Evolutionary conservation across 2,113 vertebrate genomes (phyloP).

Genomic region (Okapia johnstoni): DNA sequence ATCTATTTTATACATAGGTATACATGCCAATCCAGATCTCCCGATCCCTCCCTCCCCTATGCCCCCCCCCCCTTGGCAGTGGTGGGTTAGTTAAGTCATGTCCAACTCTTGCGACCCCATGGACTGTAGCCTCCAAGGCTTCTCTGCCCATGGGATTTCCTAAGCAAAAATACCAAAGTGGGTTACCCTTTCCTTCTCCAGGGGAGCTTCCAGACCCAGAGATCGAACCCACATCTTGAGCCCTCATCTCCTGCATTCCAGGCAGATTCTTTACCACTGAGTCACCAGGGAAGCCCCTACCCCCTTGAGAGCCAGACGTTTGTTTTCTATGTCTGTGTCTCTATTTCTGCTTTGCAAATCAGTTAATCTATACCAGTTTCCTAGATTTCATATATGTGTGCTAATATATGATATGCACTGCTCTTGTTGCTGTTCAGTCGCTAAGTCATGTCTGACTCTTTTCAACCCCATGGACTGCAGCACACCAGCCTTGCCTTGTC

Average conservation of each 20-base stretch:
- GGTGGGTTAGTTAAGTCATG: neutral
- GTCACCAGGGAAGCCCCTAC: neutral
- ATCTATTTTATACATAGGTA: neutral
- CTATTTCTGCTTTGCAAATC: neutral
- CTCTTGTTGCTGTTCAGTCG: neutral
- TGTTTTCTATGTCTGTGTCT: neutral
- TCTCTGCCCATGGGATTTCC: neutral
- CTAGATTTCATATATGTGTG: neutral
- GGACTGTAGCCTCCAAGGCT: neutral
- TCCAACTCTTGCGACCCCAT: neutral
- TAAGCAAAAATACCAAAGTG: neutral
- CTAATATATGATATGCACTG: accelerated
- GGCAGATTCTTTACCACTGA: neutral
- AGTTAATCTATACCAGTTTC: neutral
- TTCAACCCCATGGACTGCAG: neutral
- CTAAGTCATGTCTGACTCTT: neutral
- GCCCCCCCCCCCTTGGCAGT: neutral
- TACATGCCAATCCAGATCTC: neutral
- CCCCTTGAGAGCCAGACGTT: neutral
- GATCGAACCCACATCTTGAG: neutral
- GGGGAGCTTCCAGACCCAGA: neutral
- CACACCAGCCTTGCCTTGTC: neutral
- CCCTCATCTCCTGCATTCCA: neutral
- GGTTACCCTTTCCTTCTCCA: neutral
- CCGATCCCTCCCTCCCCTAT: neutral